Evolutionary conservation across 2,797 vertebrate genomes (phyloP).

Genomic region (Eulemur mongoz): DNA sequence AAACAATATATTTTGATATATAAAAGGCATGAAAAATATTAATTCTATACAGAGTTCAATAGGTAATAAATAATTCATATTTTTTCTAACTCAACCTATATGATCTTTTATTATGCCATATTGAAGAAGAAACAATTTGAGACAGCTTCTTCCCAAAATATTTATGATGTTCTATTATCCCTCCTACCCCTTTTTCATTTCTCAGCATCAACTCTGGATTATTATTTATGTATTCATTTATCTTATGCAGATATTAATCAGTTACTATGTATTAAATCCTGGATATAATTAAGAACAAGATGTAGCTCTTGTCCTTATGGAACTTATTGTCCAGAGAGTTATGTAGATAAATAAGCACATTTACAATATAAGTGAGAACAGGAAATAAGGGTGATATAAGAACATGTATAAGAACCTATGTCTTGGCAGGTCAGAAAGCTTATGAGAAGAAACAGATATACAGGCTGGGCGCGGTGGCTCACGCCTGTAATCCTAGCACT

Average conservation of each 20-base stretch:
- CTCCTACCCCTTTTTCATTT: not conserved
- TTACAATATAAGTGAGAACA: not conserved
- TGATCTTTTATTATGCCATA: not conserved
- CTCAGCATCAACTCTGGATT: not conserved
- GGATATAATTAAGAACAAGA: not conserved
- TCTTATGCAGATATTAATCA: not conserved
- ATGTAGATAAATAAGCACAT: not conserved
- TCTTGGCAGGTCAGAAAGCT: not conserved
- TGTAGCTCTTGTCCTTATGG: not conserved
- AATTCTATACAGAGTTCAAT: not conserved
- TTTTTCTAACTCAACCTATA: not conserved
- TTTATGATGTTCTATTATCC: not conserved
- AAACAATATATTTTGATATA: not conserved
- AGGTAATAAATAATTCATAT: not conserved
- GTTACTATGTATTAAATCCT: not conserved
- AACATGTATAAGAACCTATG: not conserved
- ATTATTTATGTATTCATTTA: not conserved
- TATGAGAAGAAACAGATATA: not conserved
- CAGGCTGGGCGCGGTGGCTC: too few relatives aligned
- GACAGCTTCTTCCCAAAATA: not conserved
- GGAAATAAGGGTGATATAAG: not conserved
- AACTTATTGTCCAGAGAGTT: not conserved
- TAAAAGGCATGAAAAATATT: not conserved
- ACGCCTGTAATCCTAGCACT: too few relatives aligned
- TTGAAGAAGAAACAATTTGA: not conserved